A percentile compares a stretch with the other conserved stretches of the same genome.
Conservation (phyloP, 2,797 vertebrate species). For the Sebastiscus albofasciatus region DNA sequence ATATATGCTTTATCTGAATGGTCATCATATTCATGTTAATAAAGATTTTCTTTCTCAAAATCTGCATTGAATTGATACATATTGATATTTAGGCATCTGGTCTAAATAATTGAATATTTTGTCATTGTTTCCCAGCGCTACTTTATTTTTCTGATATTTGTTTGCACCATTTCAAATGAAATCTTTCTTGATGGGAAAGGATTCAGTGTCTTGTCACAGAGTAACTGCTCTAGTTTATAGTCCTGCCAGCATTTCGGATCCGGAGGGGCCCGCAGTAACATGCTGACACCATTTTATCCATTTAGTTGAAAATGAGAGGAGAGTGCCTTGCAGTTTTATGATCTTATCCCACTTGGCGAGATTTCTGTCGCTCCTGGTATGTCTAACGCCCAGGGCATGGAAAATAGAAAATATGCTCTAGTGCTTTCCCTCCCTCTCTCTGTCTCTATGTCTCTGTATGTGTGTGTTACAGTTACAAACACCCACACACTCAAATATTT, state of each 20-base stretch:
- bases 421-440: conserved; percentile 26
- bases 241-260: conserved; percentile 72
- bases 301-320: conserved; percentile 84
- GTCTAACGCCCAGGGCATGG: conserved; percentile 75
- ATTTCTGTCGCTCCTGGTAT: conserved; percentile 80
- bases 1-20: background rate
- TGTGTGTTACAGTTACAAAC: conserved; percentile 51
- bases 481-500: conserved; percentile 61
- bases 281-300: conserved; percentile 83
- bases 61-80: background rate
- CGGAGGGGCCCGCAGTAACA: conserved; percentile 77
- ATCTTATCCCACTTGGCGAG: conserved; percentile 81
- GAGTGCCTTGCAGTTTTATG: conserved; percentile 82
- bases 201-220: conserved; percentile 58
- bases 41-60: background rate
- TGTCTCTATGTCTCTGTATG: conserved; percentile 16
- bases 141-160: conserved; percentile 26
- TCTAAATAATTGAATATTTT: conserved; percentile 8
- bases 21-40: background rate
- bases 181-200: conserved; percentile 48
- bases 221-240: conserved; percentile 72
- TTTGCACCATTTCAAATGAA: conserved; percentile 46
- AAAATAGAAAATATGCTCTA: conserved; percentile 67
- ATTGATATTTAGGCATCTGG: background rate
- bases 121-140: background rate